These are phyloP conservation scores for Odocoileus virginianus DNA, from an alignment of 2,113 vertebrate species.

Conservation along the genomic window DNA sequence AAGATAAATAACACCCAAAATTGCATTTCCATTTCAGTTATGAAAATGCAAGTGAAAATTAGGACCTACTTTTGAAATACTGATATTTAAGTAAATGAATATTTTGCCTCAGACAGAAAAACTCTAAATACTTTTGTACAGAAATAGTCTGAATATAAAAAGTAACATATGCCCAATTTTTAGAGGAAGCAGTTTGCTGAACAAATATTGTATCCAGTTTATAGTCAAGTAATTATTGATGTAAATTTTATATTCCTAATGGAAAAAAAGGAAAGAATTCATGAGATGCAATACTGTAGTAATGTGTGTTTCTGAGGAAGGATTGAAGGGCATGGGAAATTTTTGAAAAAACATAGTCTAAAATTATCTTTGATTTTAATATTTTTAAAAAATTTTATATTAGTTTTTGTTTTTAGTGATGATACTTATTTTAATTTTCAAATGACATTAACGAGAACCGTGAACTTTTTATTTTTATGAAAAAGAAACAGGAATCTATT, in stretches of 20 bases:
- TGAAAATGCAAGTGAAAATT: not conserved
- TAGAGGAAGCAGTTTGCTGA: slow-evolving; percentile 6
- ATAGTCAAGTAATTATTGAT: not conserved
- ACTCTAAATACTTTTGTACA: not conserved
- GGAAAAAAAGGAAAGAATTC: not conserved
- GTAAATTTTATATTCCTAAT: not conserved
- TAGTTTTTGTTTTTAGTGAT: not conserved
- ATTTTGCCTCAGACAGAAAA: not conserved
- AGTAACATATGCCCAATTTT: not conserved
- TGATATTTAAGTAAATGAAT: not conserved
- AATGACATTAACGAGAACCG: not conserved
- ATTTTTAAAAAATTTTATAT: not conserved
- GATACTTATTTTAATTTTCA: slow-evolving; percentile 8
- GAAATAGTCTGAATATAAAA: not conserved
- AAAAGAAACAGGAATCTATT: not conserved
- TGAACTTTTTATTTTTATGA: not conserved
- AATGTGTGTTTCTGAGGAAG: not conserved
- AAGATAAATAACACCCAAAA: not conserved
- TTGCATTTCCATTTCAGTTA: not conserved
- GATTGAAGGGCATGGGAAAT: not conserved
- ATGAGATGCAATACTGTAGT: not conserved
- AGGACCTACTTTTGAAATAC: not conserved
- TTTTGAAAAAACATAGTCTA: not conserved
- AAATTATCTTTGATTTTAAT: not conserved
- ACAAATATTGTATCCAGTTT: not conserved